phyloP scores from a whole-genome alignment of 2,888 invertebrate genomes.

The Toxonevra muliebris region DNA sequence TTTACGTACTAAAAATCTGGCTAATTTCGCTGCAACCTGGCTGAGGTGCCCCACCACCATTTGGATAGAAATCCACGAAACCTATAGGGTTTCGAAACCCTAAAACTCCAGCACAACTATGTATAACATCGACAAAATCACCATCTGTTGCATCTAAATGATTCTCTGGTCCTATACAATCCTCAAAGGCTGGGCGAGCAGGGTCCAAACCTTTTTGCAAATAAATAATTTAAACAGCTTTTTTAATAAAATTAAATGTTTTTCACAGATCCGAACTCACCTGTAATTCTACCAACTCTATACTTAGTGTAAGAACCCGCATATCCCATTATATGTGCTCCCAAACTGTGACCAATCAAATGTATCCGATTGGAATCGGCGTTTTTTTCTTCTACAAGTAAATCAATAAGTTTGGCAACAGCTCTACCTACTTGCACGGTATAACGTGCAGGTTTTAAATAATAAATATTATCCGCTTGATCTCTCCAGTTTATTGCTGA shows the following conservation, averaged over 20 bases:
- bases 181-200: constrained; percentile 66
- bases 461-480: constrained; percentile 62
- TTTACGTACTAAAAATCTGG: constrained; percentile 60
- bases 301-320: constrained; percentile 67
- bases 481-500: constrained; percentile 61
- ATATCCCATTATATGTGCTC: constrained; percentile 72
- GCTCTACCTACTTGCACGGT: constrained; percentile 61
- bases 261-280: constrained; percentile 49
- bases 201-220: constrained; percentile 72
- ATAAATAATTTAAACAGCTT: not conserved
- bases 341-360: constrained; percentile 68
- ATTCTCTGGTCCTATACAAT: constrained; percentile 63
- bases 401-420: constrained; percentile 61
- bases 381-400: constrained; percentile 57
- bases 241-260: not conserved
- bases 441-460: constrained; percentile 59
- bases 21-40: constrained; percentile 72
- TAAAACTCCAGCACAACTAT: constrained; percentile 74
- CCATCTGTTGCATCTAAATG: constrained; percentile 74
- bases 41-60: constrained; percentile 73
- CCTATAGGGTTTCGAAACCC: constrained; percentile 71
- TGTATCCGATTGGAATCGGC: constrained; percentile 60
- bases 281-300: constrained; percentile 70
- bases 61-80: constrained; percentile 79
- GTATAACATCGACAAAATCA: constrained; percentile 78